These are phyloP conservation scores for Chironomus riparius DNA, from an alignment of 2,888 invertebrate species.

Conservation along the genomic window DNA sequence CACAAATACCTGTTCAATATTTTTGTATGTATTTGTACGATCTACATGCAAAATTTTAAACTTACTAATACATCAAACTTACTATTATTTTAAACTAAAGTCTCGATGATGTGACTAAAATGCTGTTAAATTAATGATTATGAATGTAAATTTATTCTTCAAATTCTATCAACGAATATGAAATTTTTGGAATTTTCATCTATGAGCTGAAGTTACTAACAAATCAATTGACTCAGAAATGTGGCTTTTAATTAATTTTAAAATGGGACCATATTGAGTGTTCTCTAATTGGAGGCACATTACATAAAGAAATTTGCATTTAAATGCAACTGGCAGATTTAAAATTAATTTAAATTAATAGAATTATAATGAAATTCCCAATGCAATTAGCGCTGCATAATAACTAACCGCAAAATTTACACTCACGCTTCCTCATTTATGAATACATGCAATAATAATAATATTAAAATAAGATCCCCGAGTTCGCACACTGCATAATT, in stretches of 20 bases:
- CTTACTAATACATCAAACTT: background rate
- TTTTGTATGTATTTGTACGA: background rate
- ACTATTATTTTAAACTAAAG: background rate
- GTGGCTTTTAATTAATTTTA: too few species aligned
- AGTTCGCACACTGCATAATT: constrained; percentile 19
- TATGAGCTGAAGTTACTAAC: too few species aligned
- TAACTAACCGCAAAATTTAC: constrained; percentile 17
- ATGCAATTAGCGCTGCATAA: constrained; percentile 25
- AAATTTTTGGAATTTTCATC: background rate
- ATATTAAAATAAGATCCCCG: background rate
- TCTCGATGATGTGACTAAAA: background rate
- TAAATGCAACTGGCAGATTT: constrained; percentile 5
- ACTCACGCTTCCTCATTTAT: background rate
- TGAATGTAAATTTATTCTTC: too few species aligned
- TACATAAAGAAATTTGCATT: constrained; percentile 10
- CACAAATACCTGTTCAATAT: background rate
- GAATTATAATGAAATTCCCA: constrained; percentile 12
- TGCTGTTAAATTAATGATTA: too few species aligned
- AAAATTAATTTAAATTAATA: constrained; percentile 19
- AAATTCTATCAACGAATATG: background rate
- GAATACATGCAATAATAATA: background rate
- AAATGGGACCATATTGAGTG: too few species aligned
- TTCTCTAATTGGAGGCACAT: too few species aligned
- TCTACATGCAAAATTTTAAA: background rate
- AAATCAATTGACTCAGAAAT: too few species aligned